Percentiles rank a stretch among this genome's conserved stretches.
phyloP scores from a whole-genome alignment of 92 coral and sea anemone species.

The Scolanthus callimorphus region DNA sequence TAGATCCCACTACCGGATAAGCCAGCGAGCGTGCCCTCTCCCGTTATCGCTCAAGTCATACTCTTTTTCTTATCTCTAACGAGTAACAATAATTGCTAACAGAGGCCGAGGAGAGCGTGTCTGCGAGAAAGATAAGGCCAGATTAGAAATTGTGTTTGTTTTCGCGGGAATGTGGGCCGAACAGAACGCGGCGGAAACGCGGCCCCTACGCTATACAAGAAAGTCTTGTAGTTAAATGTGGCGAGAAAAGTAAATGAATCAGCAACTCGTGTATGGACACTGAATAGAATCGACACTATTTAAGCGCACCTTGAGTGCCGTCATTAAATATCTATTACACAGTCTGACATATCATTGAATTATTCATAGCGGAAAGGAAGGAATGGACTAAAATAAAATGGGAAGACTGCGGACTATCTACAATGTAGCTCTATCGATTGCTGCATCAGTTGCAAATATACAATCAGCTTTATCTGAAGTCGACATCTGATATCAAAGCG shows the following conservation, averaged over 20 bases:
- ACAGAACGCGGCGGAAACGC: slow-evolving; percentile 1
- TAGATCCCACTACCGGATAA: not conserved
- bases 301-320: not conserved
- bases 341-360: not conserved
- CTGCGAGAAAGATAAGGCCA: slow-evolving; percentile 41
- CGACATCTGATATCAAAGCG: too few species aligned
- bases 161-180: slow-evolving; percentile 25
- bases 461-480: too few species aligned
- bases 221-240: not conserved
- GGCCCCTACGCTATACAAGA: not conserved
- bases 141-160: slow-evolving; percentile 42
- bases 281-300: not conserved
- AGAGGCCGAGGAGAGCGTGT: slow-evolving; percentile 46
- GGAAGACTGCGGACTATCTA: too few species aligned
- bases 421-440: too few species aligned
- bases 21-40: slow-evolving; percentile 30
- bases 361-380: not conserved
- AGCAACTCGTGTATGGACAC: not conserved
- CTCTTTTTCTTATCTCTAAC: slow-evolving; percentile 43
- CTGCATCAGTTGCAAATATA: too few species aligned
- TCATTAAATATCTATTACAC: not conserved
- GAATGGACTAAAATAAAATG: too few species aligned
- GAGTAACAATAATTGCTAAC: slow-evolving; percentile 45
- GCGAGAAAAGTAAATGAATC: not conserved
- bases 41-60: slow-evolving; percentile 29